A percentile compares a stretch with the other conserved stretches of the same genome.
phyloP scores from a whole-genome alignment of 2,888 invertebrate species.

The Microplitis manilae region DNA sequence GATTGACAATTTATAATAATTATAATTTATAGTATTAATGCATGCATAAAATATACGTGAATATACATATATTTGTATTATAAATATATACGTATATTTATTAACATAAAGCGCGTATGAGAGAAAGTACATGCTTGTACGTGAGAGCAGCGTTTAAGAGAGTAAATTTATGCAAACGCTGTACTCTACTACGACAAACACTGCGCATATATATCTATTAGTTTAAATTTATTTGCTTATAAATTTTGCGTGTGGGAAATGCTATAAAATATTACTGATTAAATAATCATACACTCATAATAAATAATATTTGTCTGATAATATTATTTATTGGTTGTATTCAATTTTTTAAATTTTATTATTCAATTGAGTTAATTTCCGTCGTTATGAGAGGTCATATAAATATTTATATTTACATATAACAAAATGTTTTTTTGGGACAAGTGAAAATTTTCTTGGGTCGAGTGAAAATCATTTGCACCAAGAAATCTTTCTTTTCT shows the following conservation, averaged over 20 bases:
- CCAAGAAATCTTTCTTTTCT: too few species aligned
- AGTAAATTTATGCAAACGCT: slow-evolving; percentile 1
- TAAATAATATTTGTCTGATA: background rate
- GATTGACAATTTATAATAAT: background rate
- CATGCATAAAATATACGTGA: background rate
- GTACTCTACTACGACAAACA: background rate
- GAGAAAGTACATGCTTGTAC: slow-evolving; percentile 1
- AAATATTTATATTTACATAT: too few species aligned
- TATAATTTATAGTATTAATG: background rate
- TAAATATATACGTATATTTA: background rate
- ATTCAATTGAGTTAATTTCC: too few species aligned
- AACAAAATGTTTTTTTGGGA: too few species aligned
- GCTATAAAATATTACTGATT: background rate
- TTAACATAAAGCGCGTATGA: background rate
- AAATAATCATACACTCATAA: background rate
- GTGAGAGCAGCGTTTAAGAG: background rate
- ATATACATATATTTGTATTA: background rate
- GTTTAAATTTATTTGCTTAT: slow-evolving; percentile 1
- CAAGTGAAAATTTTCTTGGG: too few species aligned
- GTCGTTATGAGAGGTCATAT: too few species aligned
- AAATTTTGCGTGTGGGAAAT: background rate
- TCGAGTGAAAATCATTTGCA: too few species aligned
- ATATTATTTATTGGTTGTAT: too few species aligned
- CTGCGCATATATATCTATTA: background rate
- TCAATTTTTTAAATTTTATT: too few species aligned